Percentiles rank a stretch among this genome's conserved stretches.
These are phyloP conservation scores for Pseudachorutes palmiensis DNA, from an alignment of 1,140 invertebrate genomes.

Conservation along the genomic window DNA sequence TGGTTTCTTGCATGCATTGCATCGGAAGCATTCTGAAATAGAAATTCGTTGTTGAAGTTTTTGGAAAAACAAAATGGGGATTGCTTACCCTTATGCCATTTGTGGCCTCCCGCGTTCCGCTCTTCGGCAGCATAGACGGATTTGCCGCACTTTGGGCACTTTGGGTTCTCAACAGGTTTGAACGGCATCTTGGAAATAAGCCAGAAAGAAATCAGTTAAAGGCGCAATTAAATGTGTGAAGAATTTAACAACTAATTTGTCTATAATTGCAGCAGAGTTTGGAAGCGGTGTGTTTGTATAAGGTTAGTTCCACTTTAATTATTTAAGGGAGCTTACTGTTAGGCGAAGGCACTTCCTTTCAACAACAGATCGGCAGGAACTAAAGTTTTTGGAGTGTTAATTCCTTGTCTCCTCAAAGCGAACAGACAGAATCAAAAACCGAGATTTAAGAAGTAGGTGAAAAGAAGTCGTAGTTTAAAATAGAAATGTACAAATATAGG, in stretches of 20 bases:
- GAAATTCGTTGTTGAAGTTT: neutral
- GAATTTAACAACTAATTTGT: too few relatives aligned
- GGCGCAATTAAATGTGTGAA: too few relatives aligned
- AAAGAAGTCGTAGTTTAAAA: neutral
- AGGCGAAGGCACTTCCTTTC: too few relatives aligned
- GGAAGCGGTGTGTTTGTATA: too few relatives aligned
- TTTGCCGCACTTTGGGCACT: conserved; percentile 97
- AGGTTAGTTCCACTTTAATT: too few relatives aligned
- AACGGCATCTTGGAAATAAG: conserved; percentile 77
- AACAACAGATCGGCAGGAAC: neutral
- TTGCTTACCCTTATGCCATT: conserved; percentile 98
- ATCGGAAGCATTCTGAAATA: conserved; percentile 14
- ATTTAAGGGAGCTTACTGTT: too few relatives aligned
- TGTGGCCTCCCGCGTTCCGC: conserved; percentile 88
- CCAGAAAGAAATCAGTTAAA: conserved; percentile 44
- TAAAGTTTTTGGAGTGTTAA: neutral
- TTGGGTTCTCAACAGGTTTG: conserved; percentile 87
- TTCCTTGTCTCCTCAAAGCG: neutral
- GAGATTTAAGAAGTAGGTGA: neutral
- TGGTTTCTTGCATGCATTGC: conserved; percentile 73
- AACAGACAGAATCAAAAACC: neutral
- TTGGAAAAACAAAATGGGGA: conserved; percentile 50
- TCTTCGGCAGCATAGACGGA: conserved; percentile 98
- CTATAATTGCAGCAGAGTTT: too few relatives aligned
- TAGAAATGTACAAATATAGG: conserved; percentile 2